Base-by-base conservation (phyloP, 2,113 vertebrate species). In the Gobiocypris rarus region DNA sequence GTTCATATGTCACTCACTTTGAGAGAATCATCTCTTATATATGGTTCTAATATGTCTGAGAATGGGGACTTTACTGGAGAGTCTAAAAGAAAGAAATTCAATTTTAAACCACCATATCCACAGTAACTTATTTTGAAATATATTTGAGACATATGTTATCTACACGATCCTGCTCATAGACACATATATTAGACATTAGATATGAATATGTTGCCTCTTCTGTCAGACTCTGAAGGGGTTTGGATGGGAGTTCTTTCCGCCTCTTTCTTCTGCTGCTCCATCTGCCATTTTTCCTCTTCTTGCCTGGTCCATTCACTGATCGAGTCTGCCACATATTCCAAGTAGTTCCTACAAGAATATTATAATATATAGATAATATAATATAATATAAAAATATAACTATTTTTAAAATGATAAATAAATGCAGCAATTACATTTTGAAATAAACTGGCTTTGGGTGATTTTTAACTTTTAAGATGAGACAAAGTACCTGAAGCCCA, bases 401-500 rank as follows among this genome's bases (percentile, higher is more conserved):
- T 13, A 4, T 48, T 48, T 48, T 48, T 4, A 48, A 48, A 38
- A 38, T 38, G 5, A 1, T 38, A 38, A 38, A 38, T 38, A 38
- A 38, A 38, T 38, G 5, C 6, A 7, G 17, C 65, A 69, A 69
- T 10, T 9, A 9, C 4, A 38, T 69, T 1, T 41, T 34, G 19
- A 70, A 70, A 70, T 70, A 22, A 70, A 22, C n/a, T 41, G 17
- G 15, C 41, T n/a, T n/a, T n/a, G n/a, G n/a, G n/a, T n/a, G n/a
- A 3, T 71, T 52, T 13, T n/a, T 1, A 15, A 48, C 58, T 24
- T 69, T 54, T 17, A 31, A 9, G 65, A 38, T 17, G 81, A 74
- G 26, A 54, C 5, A 17, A 89, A 89, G 38, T 67, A 99, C 98
- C 97, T 97, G 95, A 99, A 97, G 84, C 95, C 94, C 85, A 98